Conservation (phyloP, 2,113 vertebrate genomes). For the Etheostoma spectabile region DNA sequence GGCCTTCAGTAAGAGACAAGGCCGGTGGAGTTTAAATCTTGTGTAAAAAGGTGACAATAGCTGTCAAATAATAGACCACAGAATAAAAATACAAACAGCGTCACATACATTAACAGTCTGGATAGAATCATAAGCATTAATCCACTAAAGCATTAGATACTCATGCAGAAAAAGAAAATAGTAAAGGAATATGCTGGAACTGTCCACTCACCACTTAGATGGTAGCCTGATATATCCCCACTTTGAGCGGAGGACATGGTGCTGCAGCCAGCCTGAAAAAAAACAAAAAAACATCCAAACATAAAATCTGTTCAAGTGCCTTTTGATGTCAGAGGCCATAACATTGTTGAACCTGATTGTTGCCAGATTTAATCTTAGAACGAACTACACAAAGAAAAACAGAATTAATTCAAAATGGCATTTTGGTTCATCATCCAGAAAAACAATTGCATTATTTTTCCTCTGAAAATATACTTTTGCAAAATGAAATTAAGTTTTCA, state of each 20-base stretch:
- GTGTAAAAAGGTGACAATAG: neutral
- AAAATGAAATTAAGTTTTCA: neutral
- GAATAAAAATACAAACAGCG: neutral
- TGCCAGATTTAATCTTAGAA: neutral
- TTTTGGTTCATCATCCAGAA: neutral
- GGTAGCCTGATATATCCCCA: constrained; percentile 85
- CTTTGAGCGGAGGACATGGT: constrained; percentile 84
- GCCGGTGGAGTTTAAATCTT: neutral
- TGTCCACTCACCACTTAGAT: constrained; percentile 83
- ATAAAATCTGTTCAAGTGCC: constrained; percentile 17
- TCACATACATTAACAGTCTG: neutral
- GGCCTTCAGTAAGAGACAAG: constrained; percentile 7
- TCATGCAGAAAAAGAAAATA: constrained; percentile 1
- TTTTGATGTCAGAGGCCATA: constrained; percentile 7
- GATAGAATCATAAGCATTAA: constrained; percentile 9
- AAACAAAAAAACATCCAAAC: constrained; percentile 42
- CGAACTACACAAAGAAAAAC: neutral
- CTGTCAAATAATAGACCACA: neutral
- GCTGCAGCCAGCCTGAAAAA: constrained; percentile 74
- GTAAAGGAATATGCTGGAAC: neutral
- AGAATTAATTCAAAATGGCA: neutral
- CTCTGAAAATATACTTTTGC: neutral
- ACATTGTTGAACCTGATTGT: neutral
- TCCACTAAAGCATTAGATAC: neutral
- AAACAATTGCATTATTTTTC: neutral